Evolutionary conservation across 2,797 vertebrate species (phyloP).

Genomic region (Oceanodroma leucorhoa): DNA sequence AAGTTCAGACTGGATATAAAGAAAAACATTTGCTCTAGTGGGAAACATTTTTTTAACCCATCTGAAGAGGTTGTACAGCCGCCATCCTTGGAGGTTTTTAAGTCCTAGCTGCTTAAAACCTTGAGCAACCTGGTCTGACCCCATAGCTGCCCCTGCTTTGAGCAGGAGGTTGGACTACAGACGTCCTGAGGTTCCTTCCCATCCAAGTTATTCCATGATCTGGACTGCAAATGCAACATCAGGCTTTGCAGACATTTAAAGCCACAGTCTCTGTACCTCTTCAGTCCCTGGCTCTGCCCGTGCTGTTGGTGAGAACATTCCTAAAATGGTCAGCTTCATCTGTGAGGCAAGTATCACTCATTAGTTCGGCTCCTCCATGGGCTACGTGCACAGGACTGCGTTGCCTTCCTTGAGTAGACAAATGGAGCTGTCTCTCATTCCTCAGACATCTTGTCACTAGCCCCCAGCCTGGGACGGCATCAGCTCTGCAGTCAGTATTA

Average conservation of each 20-base stretch:
- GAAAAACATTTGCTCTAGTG: background rate
- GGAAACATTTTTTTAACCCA: background rate
- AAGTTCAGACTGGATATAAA: background rate
- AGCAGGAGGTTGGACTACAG: background rate
- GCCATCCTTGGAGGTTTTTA: background rate
- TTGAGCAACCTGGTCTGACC: background rate
- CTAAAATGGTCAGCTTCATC: background rate
- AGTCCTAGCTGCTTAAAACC: background rate
- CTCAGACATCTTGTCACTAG: background rate
- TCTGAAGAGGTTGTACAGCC: background rate
- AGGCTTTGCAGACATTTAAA: background rate
- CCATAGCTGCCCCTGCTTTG: background rate
- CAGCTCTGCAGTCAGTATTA: background rate
- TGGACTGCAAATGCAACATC: background rate
- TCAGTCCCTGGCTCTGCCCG: background rate
- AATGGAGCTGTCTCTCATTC: background rate
- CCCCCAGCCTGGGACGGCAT: background rate
- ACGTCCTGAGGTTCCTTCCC: background rate
- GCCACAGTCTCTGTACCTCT: background rate
- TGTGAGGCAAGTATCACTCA: fast-evolving
- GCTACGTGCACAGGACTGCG: background rate
- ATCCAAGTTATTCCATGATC: background rate
- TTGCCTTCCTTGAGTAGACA: background rate
- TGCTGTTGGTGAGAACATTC: background rate
- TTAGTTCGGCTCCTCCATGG: background rate